phyloP scores from a whole-genome alignment of 2,888 invertebrate species.

The Plagiodera versicolora region DNA sequence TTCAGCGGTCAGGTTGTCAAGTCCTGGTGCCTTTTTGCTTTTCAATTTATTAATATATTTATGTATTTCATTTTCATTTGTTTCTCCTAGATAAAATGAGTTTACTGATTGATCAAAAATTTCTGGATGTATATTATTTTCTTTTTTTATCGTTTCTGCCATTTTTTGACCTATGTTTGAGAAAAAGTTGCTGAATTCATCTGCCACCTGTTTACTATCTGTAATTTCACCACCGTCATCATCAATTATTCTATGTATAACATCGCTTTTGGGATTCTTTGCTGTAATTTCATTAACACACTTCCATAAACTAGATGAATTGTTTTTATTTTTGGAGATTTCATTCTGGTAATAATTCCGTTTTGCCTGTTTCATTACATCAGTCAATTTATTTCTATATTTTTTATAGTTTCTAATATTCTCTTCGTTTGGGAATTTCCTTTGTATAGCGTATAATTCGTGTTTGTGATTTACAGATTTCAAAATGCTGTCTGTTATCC shows the following conservation, averaged over 20 bases:
- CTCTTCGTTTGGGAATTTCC: conserved; percentile 4
- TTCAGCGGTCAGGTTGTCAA: conserved; percentile 3
- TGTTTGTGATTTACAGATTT: conserved; percentile 9
- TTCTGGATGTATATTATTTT: not conserved
- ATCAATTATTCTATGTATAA: not conserved
- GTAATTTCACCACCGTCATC: not conserved
- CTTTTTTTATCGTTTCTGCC: not conserved
- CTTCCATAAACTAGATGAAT: not conserved
- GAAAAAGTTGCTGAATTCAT: conserved; percentile 3
- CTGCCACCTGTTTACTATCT: conserved; percentile 3
- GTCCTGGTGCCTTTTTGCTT: conserved; percentile 9
- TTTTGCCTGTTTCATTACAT: conserved; percentile 2
- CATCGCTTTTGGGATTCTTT: not conserved
- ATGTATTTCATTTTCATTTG: conserved; percentile 33
- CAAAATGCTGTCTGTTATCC: conserved; percentile 4
- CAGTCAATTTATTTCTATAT: conserved; percentile 10
- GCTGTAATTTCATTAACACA: not conserved
- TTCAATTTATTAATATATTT: not conserved
- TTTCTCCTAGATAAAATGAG: not conserved
- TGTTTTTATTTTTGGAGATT: conserved; percentile 7
- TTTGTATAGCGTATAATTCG: conserved; percentile 2
- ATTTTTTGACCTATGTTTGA: conserved; percentile 4
- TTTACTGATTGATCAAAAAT: not conserved
- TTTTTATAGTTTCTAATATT: conserved; percentile 9
- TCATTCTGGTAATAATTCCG: conserved; percentile 4